Base-by-base conservation (phyloP, 2,797 vertebrate genomes). In the Phalanger gymnotis region DNA sequence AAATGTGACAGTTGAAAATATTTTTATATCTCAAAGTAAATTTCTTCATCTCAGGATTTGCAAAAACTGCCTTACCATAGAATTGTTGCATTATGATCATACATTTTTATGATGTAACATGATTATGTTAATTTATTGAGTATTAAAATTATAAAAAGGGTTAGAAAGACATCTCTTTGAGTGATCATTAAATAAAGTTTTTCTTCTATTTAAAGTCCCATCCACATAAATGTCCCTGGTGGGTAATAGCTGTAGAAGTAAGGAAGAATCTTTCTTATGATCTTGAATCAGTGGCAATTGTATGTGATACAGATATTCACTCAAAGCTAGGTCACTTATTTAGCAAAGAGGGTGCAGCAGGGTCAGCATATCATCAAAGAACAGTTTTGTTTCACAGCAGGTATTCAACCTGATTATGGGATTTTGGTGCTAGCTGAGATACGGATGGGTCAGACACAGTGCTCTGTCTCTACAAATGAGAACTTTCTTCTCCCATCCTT, bases 121-220 rank as follows among this genome's bases (percentile, higher is more conserved):
- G 66, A 90, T 57, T 95, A 57, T 94, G 53, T 92, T 53, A 52
- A 22, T 90, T 94, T 96, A 89, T 19, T 93, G 31, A 94, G 53
- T 90, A 93, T 95, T 96, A 93, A 96, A 95, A 97, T 95, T 97
- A 92, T 90, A 47, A 54, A 92, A 55, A 73, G 58, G 89, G 94
- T 53, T 91, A 92, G 89, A 90, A 94, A 96, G 22, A 53, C 93
- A 19, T 95, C 87, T 95, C 96, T 92, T 92, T 81, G 57, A 92
- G 57, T 95, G 52, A 97, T 95, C 96, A 97, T 96, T 96, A 94
- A 96, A 96, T 97, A 95, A 96, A 96, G 12, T 92, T 95, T 92
- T 93, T 89, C 53, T 96, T 97, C 52, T 91, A 96, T 93, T 97
- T 95, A 93, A 95, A 95, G 93, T 94, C 94, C 95, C 89, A 92